Conservation (phyloP, 2,113 vertebrate species). For the Atlantisia rogersi region DNA sequence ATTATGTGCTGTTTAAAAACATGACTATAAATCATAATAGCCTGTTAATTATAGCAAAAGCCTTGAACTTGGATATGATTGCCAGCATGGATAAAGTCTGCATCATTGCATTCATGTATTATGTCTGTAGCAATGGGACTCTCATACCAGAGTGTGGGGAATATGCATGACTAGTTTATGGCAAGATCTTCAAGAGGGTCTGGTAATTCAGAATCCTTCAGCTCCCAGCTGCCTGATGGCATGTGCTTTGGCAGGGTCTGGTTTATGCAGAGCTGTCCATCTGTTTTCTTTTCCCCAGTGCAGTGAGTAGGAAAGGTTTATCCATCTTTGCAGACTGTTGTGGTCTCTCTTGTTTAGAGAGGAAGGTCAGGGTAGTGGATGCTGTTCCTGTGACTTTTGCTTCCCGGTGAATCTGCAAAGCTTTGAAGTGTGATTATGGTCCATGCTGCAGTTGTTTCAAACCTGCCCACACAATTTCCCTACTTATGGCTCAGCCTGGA, state of each 20-base stretch:
- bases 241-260: background rate
- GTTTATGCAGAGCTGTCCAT: background rate
- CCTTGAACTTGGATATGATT: background rate
- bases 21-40: background rate
- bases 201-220: background rate
- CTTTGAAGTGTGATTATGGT: background rate
- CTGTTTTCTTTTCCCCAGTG: background rate
- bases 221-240: background rate
- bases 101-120: background rate
- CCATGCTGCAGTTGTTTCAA: background rate
- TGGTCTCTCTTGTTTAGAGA: background rate
- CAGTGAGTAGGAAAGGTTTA: background rate
- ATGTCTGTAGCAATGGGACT: background rate
- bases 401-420: background rate
- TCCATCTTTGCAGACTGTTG: background rate
- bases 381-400: background rate
- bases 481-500: background rate
- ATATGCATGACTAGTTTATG: accelerated
- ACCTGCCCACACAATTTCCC: background rate
- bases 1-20: background rate
- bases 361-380: background rate
- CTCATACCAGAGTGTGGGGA: background rate
- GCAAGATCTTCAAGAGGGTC: background rate
- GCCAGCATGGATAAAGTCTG: background rate
- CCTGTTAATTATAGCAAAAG: background rate